Conservation (phyloP, 2,113 vertebrate species). For the Lepus americanus region DNA sequence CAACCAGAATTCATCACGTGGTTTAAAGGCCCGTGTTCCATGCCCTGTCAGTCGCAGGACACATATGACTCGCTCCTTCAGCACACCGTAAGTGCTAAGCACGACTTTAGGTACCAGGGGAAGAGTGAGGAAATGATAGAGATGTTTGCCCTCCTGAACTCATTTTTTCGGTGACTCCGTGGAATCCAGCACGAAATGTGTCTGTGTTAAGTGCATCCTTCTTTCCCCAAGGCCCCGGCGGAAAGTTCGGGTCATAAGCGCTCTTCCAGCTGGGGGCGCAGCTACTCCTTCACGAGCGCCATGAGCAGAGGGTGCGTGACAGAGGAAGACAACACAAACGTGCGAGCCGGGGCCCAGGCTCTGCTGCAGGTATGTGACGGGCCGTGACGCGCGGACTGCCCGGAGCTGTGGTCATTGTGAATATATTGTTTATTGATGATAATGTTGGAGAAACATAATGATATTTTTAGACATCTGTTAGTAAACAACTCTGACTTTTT, state of each 20-base stretch:
- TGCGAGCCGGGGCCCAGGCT: constrained; percentile 95
- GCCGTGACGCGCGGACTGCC: fast-evolving
- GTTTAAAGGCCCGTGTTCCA: not conserved
- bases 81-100: not conserved
- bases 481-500: not conserved
- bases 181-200: fast-evolving
- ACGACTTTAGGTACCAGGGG: not conserved
- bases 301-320: constrained; percentile 95
- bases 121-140: not conserved
- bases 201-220: constrained; percentile 43
- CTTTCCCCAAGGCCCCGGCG: constrained; percentile 83
- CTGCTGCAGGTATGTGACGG: constrained; percentile 91
- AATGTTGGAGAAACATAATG: not conserved
- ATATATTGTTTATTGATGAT: constrained; percentile 24
- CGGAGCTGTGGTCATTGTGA: not conserved
- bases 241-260: constrained; percentile 93
- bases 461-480: not conserved
- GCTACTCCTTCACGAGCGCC: constrained; percentile 97
- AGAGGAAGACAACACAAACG: constrained; percentile 92
- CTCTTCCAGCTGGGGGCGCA: constrained; percentile 97
- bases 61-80: not conserved
- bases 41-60: not conserved
- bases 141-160: not conserved
- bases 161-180: not conserved
- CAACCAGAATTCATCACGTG: not conserved